Evolutionary conservation across 1,140 invertebrate species (phyloP).

Genomic region (Drosophila orena): DNA sequence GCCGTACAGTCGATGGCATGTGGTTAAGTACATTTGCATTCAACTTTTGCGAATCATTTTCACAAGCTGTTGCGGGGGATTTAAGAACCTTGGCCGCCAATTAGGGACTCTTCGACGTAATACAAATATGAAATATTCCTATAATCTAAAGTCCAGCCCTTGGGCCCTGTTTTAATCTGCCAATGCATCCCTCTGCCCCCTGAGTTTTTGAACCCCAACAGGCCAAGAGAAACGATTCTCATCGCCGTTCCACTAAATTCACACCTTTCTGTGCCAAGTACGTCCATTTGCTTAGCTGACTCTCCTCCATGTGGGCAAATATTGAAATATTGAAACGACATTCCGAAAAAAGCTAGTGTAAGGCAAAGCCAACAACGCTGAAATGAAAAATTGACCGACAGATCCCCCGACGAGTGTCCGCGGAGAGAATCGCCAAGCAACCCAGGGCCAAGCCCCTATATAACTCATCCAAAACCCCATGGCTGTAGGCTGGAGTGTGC

Average conservation of each 20-base stretch:
- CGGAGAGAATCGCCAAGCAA: background rate
- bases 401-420: slow-evolving; percentile 8
- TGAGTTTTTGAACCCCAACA: background rate
- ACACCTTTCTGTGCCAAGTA: slow-evolving; percentile 58
- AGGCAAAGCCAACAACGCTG: slow-evolving; percentile 24
- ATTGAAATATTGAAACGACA: slow-evolving; percentile 61
- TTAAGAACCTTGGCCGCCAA: too few relatives aligned
- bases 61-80: too few relatives aligned
- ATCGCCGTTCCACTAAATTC: slow-evolving; percentile 33
- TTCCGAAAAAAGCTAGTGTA: slow-evolving; percentile 43
- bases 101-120: too few relatives aligned
- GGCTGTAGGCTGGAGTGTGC: slow-evolving; percentile 17
- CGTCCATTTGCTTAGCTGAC: slow-evolving; percentile 20
- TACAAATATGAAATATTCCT: too few relatives aligned
- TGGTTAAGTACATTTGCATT: background rate
- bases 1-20: background rate
- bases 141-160: too few relatives aligned
- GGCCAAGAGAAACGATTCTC: background rate
- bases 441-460: slow-evolving; percentile 34
- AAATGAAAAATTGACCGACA: slow-evolving; percentile 7
- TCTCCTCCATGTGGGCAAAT: slow-evolving; percentile 45
- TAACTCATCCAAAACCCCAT: slow-evolving; percentile 1
- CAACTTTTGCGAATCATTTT: background rate
- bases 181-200: slow-evolving; percentile 4
- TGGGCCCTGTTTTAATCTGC: slow-evolving; percentile 9